phyloP scores from a whole-genome alignment of 2,888 invertebrate genomes.

The Campopleginae sp. region DNA sequence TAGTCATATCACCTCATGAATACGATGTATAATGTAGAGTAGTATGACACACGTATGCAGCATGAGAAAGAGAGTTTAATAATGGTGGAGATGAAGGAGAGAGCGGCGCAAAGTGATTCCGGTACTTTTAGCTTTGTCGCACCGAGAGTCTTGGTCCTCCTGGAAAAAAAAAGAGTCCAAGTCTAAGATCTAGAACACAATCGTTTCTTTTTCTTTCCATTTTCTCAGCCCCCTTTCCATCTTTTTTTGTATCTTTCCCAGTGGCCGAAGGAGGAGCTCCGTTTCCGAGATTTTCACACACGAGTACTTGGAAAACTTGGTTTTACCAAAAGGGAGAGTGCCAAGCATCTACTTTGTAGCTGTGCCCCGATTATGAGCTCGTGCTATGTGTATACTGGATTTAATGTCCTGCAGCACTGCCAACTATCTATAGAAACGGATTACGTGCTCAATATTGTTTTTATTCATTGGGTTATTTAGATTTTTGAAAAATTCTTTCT shows the following conservation, averaged over 20 bases:
- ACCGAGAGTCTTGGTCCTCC: constrained; percentile 51
- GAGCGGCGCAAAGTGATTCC: constrained; percentile 66
- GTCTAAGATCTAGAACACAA: constrained; percentile 43
- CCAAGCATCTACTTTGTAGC: constrained; percentile 12
- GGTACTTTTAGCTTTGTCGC: constrained; percentile 64
- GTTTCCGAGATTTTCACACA: constrained; percentile 30
- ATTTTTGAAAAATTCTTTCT: not conserved
- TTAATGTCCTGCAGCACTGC: not conserved
- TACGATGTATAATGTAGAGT: constrained; percentile 19
- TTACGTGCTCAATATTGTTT: not conserved
- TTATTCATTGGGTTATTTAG: not conserved
- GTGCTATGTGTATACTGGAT: not conserved
- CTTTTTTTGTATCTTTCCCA: not conserved
- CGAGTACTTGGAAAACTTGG: constrained; percentile 29
- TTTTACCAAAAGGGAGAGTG: constrained; percentile 38
- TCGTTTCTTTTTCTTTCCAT: constrained; percentile 9
- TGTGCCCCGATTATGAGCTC: constrained; percentile 32
- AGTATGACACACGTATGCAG: constrained; percentile 33
- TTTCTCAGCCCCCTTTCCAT: not conserved
- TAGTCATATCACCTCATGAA: constrained; percentile 33
- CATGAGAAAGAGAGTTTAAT: constrained; percentile 42
- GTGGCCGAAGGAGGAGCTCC: constrained; percentile 31
- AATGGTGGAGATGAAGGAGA: constrained; percentile 53
- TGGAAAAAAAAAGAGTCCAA: constrained; percentile 23
- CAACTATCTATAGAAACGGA: not conserved